These are phyloP conservation scores for Pyxicephalus adspersus DNA, from an alignment of 2,113 vertebrate species.

Conservation along the genomic window DNA sequence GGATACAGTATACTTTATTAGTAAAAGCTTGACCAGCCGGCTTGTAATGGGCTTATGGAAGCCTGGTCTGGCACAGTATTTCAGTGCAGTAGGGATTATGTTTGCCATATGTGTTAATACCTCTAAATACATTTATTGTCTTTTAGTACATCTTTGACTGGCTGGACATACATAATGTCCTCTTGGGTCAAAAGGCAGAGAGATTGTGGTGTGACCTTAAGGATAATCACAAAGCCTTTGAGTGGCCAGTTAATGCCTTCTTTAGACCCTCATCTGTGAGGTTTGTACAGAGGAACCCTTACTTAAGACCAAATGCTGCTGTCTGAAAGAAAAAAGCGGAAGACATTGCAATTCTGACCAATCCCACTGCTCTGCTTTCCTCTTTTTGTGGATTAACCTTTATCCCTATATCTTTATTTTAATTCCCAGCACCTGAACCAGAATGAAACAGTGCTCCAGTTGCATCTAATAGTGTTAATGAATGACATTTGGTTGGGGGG, in stretches of 20 bases:
- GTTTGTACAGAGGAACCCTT: slow-evolving; percentile 63
- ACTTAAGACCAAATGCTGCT: slow-evolving; percentile 68
- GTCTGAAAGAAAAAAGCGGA: slow-evolving; percentile 68
- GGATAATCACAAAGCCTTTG: slow-evolving; percentile 77
- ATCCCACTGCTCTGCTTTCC: slow-evolving; percentile 62
- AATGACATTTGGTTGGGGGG: slow-evolving; percentile 59
- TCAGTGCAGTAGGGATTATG: slow-evolving; percentile 42
- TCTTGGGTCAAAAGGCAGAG: slow-evolving; percentile 67
- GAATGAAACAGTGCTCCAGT: slow-evolving; percentile 64
- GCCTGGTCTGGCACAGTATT: neutral
- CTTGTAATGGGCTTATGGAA: slow-evolving; percentile 7
- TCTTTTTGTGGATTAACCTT: slow-evolving; percentile 76
- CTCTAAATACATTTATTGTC: slow-evolving; percentile 45
- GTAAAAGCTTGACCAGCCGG: slow-evolving; percentile 11
- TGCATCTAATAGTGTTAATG: slow-evolving; percentile 64
- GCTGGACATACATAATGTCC: slow-evolving; percentile 66
- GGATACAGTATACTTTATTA: neutral
- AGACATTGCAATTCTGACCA: slow-evolving; percentile 64
- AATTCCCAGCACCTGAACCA: slow-evolving; percentile 73
- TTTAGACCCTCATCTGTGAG: slow-evolving; percentile 75
- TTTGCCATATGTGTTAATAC: slow-evolving; percentile 37
- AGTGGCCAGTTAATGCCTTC: slow-evolving; percentile 73
- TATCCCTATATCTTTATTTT: slow-evolving; percentile 75
- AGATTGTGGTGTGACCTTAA: slow-evolving; percentile 68
- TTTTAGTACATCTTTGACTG: slow-evolving; percentile 42